Evolutionary conservation across 2,113 vertebrate genomes (phyloP), one percentile per base, ranked within the genome.

Genomic region (Oriolus oriolus): DNA sequence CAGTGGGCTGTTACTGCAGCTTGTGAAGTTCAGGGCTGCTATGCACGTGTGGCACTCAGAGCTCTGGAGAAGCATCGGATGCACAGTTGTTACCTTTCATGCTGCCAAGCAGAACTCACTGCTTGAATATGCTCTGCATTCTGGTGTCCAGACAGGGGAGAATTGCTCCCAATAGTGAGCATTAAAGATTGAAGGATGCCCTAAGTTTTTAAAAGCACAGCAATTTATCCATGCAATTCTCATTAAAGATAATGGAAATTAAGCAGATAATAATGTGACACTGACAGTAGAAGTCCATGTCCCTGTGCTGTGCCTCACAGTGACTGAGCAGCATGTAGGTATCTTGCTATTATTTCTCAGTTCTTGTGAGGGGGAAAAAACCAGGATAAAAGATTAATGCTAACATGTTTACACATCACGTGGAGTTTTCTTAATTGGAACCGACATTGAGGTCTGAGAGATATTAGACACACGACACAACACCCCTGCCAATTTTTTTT

Each of bases 381-480:
- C 23, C 45, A 87, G 49, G 54, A 35, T 84, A n/a, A 64, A 86
- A 92, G 35, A 63, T 76, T 76, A 86, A 90, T 60, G 56, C 56
- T 94, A 80, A 84, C 85, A 60, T 84, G 76, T 90, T 90, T 90
- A 87, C 87, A 74, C 60, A 56, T 79, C 76, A 78, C 71, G 79
- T 93, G 65, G 76, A 93, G 73, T 77, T 88, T 71, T 86, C 76
- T 86, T 95, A 92, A 90, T 84, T 93, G 92, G 45, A 93, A 68
- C 80, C 89, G 93, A 81, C 53, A 35, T 26, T 59, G 85, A 87
- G 45, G 66, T 94, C 69, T 64, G 69, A 77, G 84, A 93, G 76
- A 78, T 77, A 45, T 52, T 76, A 76, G 79, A 63, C 44, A 79
- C 41, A 74, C 8, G 26, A 95, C 57, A 71, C 47, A 75, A 64